phyloP scores from a whole-genome alignment of 2,888 invertebrate genomes.

The Andricus curvator region DNA sequence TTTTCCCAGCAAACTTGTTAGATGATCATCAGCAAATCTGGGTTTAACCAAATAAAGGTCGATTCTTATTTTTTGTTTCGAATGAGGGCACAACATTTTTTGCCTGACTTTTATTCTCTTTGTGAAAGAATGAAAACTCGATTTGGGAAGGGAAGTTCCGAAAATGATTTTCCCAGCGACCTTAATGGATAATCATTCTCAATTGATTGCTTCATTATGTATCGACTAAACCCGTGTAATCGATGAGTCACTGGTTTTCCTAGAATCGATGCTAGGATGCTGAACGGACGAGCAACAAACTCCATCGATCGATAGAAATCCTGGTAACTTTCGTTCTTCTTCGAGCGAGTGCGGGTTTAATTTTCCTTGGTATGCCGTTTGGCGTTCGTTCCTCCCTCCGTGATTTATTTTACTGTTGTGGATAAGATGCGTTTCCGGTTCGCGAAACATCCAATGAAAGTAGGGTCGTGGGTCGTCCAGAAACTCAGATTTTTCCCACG shows the following conservation, averaged over 20 bases:
- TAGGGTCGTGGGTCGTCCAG: constrained; percentile 11
- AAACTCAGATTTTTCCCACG: constrained; percentile 14
- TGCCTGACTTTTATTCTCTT: not conserved
- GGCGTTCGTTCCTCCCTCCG: constrained; percentile 16
- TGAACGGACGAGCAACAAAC: constrained; percentile 40
- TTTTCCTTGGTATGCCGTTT: constrained; percentile 42
- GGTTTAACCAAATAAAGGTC: not conserved
- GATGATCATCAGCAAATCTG: not conserved
- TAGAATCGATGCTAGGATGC: constrained; percentile 32
- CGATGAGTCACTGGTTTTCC: constrained; percentile 40
- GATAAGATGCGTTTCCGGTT: constrained; percentile 20
- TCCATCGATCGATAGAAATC: constrained; percentile 27
- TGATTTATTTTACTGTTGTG: constrained; percentile 27
- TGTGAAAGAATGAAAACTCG: not conserved
- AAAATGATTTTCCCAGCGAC: not conserved
- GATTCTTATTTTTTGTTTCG: not conserved
- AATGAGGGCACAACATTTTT: not conserved
- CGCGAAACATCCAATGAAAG: constrained; percentile 4
- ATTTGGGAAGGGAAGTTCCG: not conserved
- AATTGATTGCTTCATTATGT: constrained; percentile 34
- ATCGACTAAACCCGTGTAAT: constrained; percentile 12
- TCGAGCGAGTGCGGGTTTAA: constrained; percentile 20
- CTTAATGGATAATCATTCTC: not conserved
- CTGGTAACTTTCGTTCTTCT: constrained; percentile 36
- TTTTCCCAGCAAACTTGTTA: not conserved